Evolutionary conservation across 2,888 invertebrate genomes (phyloP), one percentile per base, ranked within the genome.

Genomic region (Cinara cedri): DNA sequence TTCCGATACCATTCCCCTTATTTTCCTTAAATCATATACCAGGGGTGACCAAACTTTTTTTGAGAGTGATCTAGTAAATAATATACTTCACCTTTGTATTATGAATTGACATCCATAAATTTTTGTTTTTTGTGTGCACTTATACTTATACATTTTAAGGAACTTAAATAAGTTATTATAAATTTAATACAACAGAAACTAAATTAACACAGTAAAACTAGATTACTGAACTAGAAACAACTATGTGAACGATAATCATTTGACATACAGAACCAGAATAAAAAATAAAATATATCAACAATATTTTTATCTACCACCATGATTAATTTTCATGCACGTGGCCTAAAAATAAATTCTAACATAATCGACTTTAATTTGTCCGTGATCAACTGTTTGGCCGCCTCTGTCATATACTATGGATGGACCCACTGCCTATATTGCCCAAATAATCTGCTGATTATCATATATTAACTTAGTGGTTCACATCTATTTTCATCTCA

Each of bases 111-210:
- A n/a, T n/a, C n/a, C n/a, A n/a, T n/a, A n/a, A n/a, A n/a, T n/a
- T n/a, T n/a, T n/a, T n/a, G n/a, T n/a, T n/a, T n/a, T n/a, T n/a
- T n/a, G n/a, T n/a, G n/a, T n/a, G n/a, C n/a, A n/a, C n/a, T n/a
- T n/a, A n/a, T n/a, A n/a, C 26, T 19, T 19, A 8, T 26, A 60
- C 11, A 26, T 60, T 60, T 26, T 26, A 60, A 60, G 26, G 26
- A 60, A 26, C 16, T 60, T 26, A 60, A 60, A 26, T 14, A 60
- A 13, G 60, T 60, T 60, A 26, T 60, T 60, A 60, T 60, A 60
- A 60, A 60, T 55, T 55, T 55, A 55, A 55, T 60, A 26, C 26
- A 26, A 26, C 60, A 60, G 26, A 24, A 60, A 60, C 60, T 14
- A 26, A 60, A 60, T 26, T 26, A 60, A 60, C 26, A 60, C 60